Percentiles rank a stretch among this genome's conserved stretches.
Evolutionary conservation across 30 jellyfish, hydroid and myxozoan species (phyloP).

Genomic region (Nemopilema nomurai): DNA sequence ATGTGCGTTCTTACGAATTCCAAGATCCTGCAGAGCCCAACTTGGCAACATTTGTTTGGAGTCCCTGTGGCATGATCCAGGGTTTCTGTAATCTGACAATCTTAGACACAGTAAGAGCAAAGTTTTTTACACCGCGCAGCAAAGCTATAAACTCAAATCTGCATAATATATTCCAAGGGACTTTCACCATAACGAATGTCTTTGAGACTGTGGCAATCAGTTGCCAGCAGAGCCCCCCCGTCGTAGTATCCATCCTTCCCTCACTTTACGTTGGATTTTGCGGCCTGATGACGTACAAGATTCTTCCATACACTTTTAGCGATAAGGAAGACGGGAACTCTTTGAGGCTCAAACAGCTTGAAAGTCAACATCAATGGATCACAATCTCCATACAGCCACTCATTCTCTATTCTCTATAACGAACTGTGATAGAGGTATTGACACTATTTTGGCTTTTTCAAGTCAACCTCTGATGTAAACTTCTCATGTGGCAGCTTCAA

Average conservation of each 20-base stretch:
- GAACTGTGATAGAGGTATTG: too few relatives aligned
- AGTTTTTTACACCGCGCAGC: conserved; percentile 50
- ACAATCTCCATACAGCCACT: conserved; percentile 39
- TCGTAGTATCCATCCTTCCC: conserved; percentile 35
- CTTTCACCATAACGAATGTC: conserved; percentile 32
- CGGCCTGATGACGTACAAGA: conserved; percentile 62
- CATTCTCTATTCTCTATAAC: conserved; percentile 47
- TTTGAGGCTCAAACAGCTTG: conserved; percentile 34
- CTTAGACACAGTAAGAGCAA: conserved; percentile 28
- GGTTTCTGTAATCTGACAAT: conserved; percentile 48
- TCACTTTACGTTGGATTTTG: conserved; percentile 55
- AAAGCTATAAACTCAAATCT: conserved; percentile 10
- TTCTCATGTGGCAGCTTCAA: too few relatives aligned
- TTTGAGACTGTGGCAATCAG: conserved; percentile 41
- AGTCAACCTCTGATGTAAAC: too few relatives aligned
- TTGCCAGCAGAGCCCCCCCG: conserved; percentile 72
- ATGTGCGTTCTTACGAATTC: conserved; percentile 56
- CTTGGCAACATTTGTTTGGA: conserved; percentile 62
- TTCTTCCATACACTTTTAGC: conserved; percentile 71
- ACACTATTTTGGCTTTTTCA: too few relatives aligned
- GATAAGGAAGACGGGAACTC: conserved; percentile 89
- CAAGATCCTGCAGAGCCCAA: background rate
- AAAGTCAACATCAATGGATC: conserved; percentile 45
- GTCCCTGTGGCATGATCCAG: conserved; percentile 62
- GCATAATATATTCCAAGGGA: conserved; percentile 5